Conservation (phyloP, 2,113 vertebrate species). For the Micronycteris hirsuta region DNA sequence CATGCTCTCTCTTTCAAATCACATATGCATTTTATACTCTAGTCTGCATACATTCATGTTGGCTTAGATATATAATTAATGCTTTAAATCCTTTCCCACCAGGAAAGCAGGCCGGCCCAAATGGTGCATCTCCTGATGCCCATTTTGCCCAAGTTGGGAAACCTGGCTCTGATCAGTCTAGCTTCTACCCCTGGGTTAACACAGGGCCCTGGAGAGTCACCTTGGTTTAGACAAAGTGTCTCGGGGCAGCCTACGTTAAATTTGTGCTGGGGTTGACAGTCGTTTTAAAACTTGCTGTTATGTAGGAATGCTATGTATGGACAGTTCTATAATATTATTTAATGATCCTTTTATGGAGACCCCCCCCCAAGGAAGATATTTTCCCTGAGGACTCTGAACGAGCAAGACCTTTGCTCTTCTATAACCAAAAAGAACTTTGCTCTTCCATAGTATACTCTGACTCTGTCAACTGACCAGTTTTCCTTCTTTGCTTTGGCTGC, state of each 20-base stretch:
- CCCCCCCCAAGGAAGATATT: not conserved
- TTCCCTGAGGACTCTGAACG: not conserved
- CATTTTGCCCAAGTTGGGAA: not conserved
- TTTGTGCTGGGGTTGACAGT: not conserved
- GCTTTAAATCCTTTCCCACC: not conserved
- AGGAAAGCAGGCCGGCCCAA: not conserved
- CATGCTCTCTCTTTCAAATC: not conserved
- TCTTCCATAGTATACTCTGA: not conserved
- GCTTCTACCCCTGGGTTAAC: not conserved
- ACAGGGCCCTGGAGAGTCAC: not conserved
- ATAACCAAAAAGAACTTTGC: not conserved
- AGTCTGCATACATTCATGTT: not conserved
- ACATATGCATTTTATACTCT: not conserved
- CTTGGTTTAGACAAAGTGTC: not conserved
- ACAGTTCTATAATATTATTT: not conserved
- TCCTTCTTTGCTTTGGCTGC: not conserved
- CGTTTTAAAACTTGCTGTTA: not conserved
- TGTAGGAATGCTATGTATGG: not conserved
- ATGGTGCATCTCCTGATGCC: not conserved
- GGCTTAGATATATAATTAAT: not conserved
- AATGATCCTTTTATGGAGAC: not conserved
- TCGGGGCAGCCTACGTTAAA: not conserved
- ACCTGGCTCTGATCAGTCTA: not conserved
- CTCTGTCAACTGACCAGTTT: not conserved
- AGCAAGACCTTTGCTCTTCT: not conserved